These are phyloP conservation scores for Pseudolaguvia tuberculata DNA, from an alignment of 2,113 vertebrate species.

Conservation along the genomic window DNA sequence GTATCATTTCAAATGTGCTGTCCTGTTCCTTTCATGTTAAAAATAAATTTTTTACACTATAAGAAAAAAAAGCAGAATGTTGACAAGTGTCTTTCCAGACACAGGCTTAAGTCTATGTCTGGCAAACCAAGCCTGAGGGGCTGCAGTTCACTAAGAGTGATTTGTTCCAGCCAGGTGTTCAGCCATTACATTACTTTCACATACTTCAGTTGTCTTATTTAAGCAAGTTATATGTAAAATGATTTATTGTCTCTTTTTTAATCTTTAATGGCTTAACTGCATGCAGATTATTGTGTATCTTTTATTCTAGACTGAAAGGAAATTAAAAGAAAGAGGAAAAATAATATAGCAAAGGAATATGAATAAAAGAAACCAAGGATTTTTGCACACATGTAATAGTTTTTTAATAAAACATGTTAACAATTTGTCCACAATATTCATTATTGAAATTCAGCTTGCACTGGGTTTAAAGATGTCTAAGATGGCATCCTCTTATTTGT, in stretches of 20 bases:
- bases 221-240: not conserved
- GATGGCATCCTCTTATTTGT: not conserved
- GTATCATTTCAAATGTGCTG: not conserved
- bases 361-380: slow-evolving; percentile 8
- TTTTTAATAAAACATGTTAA: slow-evolving; percentile 31
- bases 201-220: not conserved
- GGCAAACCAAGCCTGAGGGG: slow-evolving; percentile 22
- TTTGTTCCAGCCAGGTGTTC: slow-evolving; percentile 1
- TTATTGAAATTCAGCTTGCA: not conserved
- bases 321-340: slow-evolving; percentile 4
- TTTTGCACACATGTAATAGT: not conserved
- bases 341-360: not conserved
- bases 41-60: not conserved
- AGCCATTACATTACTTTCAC: slow-evolving; percentile 10
- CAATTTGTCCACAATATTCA: not conserved
- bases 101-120: slow-evolving; percentile 23
- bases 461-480: not conserved
- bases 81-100: slow-evolving; percentile 28
- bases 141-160: slow-evolving; percentile 7
- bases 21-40: not conserved
- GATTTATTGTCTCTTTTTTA: not conserved
- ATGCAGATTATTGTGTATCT: slow-evolving; percentile 1
- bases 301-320: not conserved
- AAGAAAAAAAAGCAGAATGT: too few species aligned
- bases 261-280: not conserved